Evolutionary conservation across 2,113 vertebrate genomes (phyloP), one percentile per base, ranked within the genome.

Genomic region (Mugil cephalus): DNA sequence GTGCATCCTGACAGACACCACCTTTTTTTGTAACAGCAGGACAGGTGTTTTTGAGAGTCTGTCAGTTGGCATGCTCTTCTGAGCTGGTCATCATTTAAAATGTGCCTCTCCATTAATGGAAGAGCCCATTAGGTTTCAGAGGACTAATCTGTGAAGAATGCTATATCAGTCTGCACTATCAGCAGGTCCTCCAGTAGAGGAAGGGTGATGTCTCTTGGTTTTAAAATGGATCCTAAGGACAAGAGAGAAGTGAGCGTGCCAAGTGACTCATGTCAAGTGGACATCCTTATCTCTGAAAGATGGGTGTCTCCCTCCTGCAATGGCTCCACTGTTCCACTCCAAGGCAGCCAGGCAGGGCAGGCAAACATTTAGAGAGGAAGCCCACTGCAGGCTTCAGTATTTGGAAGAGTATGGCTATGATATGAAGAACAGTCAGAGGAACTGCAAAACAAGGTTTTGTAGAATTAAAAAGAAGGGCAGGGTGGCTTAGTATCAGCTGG

Each of bases 231-330:
- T 62, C 83, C 77, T 55, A 75, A 85, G 84, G 80, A 91, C 88
- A 76, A 91, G 89, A 80, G 87, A 80, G 80, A 67, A 46, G 39
- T 12, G 74, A 77, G 50, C 3, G 3, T 12, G 36, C 73, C 89
- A 93, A 82, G 89, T 88, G 88, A 89, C 86, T 88, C 42, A 34
- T 83, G 89, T 94, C 87, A 93, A 94, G 93, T 93, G 93, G 87
- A 69, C 80, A 11, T 82, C 56, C 68, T 86, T 92, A 94, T 94
- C 93, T 90, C 2, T 65, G 50, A 82, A 82, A 77, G 89, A 90
- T 83, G 87, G 79, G 87, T 61, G 87, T 78, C 71, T 82, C 81
- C 63, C 67, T 77, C 64, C 47, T 53, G 70, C 42, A n/a, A 54
- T 76, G 74, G 59, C 73, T 77, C 64, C 70, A 52, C 18, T 46